phyloP scores from a whole-genome alignment of 2,888 invertebrate genomes.

The Saturnia pavonia region DNA sequence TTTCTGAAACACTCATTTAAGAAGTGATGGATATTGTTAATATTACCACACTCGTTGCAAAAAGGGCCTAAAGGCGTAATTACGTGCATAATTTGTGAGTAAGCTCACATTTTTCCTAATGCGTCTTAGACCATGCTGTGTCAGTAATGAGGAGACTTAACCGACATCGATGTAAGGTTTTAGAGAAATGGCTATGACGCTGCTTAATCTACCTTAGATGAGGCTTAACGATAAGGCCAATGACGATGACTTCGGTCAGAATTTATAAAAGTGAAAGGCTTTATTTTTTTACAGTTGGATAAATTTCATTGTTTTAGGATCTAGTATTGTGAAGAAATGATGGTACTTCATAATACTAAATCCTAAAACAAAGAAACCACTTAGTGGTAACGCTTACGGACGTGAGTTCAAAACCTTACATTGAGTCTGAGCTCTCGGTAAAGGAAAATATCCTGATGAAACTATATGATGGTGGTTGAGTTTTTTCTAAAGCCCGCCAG shows the following conservation, averaged over 20 bases:
- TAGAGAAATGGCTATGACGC: neutral
- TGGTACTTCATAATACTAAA: no score
- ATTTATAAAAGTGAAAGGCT: constrained; percentile 1
- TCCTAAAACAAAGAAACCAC: no score
- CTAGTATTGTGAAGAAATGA: no score
- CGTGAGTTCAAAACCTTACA: no score
- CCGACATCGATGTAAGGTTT: neutral
- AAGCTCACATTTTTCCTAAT: neutral
- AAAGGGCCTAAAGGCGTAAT: neutral
- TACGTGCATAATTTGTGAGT: neutral
- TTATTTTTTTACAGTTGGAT: neutral
- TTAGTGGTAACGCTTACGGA: no score
- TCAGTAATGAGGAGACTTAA: neutral
- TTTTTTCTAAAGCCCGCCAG: no score
- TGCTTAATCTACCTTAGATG: neutral
- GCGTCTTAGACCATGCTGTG: neutral
- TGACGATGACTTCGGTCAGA: neutral
- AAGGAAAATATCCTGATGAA: no score
- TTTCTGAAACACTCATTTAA: no score
- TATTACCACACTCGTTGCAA: no score
- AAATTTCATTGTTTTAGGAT: neutral
- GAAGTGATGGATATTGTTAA: no score
- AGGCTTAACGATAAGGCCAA: neutral
- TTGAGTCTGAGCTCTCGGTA: no score
- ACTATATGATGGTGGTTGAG: no score